Conservation (phyloP, 2,888 invertebrate species). For the Bombyx huttoni region DNA sequence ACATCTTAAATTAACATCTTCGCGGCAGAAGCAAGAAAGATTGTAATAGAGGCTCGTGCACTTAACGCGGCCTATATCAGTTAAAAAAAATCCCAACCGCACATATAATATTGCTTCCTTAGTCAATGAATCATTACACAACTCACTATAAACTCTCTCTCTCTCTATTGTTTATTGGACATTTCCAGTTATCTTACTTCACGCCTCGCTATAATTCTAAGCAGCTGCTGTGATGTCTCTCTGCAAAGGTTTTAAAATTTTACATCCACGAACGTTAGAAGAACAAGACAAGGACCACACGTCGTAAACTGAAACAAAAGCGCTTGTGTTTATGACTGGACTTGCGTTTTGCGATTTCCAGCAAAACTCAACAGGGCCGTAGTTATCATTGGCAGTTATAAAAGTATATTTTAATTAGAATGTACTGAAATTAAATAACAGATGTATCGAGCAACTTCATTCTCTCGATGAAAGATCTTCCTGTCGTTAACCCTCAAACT, state of each 20-base stretch:
- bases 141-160: background rate
- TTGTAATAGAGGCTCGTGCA: too few relatives aligned
- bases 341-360: slow-evolving; percentile 27
- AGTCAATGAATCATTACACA: background rate
- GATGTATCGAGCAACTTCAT: too few relatives aligned
- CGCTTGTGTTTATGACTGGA: slow-evolving; percentile 25
- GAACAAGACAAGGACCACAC: slow-evolving; percentile 17
- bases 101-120: too few relatives aligned
- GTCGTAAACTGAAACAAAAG: slow-evolving; percentile 17
- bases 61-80: too few relatives aligned
- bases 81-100: too few relatives aligned
- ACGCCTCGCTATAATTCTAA: slow-evolving; percentile 19
- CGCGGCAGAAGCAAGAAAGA: too few relatives aligned
- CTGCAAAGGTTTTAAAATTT: slow-evolving; percentile 38
- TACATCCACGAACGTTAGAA: slow-evolving; percentile 36
- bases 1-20: too few relatives aligned
- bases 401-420: background rate
- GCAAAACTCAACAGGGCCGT: slow-evolving; percentile 11
- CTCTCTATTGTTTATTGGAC: background rate
- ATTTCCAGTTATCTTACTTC: slow-evolving; percentile 12
- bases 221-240: slow-evolving; percentile 44
- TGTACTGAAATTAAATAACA: too few relatives aligned
- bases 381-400: background rate
- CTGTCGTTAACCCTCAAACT: too few relatives aligned
- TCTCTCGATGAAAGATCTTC: too few relatives aligned